These are phyloP conservation scores for Micrasema longulum DNA, from an alignment of 1,140 invertebrate species.

Conservation along the genomic window DNA sequence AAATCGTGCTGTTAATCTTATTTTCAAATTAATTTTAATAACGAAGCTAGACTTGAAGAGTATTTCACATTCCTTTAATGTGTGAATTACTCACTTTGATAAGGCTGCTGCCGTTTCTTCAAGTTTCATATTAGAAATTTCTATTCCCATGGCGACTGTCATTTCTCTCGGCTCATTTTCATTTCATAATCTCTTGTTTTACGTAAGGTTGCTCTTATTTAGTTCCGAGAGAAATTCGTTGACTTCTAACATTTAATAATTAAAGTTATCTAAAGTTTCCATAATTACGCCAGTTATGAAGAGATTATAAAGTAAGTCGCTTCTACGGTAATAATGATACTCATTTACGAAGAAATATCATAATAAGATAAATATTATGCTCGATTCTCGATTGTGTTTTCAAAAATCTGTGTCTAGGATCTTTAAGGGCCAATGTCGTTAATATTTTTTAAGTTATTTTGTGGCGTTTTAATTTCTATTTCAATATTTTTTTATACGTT, in stretches of 20 bases:
- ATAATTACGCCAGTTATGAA: not conserved
- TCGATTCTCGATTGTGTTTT: no score
- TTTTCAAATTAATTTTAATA: not conserved
- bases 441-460: no score
- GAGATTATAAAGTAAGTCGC: not conserved
- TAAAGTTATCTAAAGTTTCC: not conserved
- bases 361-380: no score
- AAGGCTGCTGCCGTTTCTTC: not conserved
- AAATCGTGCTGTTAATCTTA: not conserved
- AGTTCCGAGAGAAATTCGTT: not conserved
- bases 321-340: not conserved
- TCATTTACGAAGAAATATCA: not conserved
- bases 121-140: constrained; percentile 13
- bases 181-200: constrained; percentile 15
- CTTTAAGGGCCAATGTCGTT: no score
- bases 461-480: no score
- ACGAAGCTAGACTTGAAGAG: not conserved
- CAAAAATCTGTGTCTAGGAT: no score
- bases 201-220: not conserved
- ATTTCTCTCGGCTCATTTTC: constrained; percentile 4
- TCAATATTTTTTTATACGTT: no score
- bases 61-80: not conserved
- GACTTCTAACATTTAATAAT: constrained; percentile 1
- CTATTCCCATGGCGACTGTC: constrained; percentile 14
- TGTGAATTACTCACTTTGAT: not conserved